Evolutionary conservation across 2,888 invertebrate genomes (phyloP), one percentile per base, ranked within the genome.

Genomic region (Caenorhabditis sp.): DNA sequence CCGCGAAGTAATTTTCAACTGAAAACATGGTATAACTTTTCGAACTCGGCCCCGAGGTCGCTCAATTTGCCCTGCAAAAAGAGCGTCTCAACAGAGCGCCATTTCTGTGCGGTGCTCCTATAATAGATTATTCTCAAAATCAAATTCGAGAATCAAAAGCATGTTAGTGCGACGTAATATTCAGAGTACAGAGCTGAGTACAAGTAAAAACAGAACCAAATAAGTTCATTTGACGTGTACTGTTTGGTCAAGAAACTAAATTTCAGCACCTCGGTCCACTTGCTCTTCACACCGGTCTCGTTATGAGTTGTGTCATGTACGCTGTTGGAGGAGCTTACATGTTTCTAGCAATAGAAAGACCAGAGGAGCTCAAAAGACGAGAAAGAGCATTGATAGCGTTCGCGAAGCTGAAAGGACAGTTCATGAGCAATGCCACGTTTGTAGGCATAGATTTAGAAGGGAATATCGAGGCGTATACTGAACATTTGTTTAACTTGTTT

Each of bases 221-320:
- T n/a, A 46, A 46, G 26, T 46, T 9, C 9, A 46, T 9, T 7
- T 2, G 8, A 11, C n/a, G 7, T 39, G n/a, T n/a, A n/a, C n/a
- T n/a, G n/a, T n/a, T n/a, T n/a, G n/a, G n/a, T n/a, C n/a, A n/a
- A n/a, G n/a, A n/a, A n/a, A n/a, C n/a, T n/a, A n/a, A n/a, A 2
- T 78, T 81, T 24, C 72, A 83, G 83, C 70, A 73, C 15, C 62
- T 82, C 2, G 79, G 83, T 3, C 52, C 83, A 3, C 43, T 79
- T 3, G 70, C 77, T 22, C 71, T 83, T 13, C 83, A 83, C 63
- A 68, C 80, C 7, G 83, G 82, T 2, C 65, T 83, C 0, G 58
- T 83, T 0, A 26, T 73, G 24, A 58, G 68, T 8, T 83, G 82
- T 32, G 65, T 79, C 13, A 56, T 61, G 0, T 83, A 83, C 58